Base-by-base conservation (phyloP, 2,797 vertebrate genomes). In the Odontamblyopus lacepedii region DNA sequence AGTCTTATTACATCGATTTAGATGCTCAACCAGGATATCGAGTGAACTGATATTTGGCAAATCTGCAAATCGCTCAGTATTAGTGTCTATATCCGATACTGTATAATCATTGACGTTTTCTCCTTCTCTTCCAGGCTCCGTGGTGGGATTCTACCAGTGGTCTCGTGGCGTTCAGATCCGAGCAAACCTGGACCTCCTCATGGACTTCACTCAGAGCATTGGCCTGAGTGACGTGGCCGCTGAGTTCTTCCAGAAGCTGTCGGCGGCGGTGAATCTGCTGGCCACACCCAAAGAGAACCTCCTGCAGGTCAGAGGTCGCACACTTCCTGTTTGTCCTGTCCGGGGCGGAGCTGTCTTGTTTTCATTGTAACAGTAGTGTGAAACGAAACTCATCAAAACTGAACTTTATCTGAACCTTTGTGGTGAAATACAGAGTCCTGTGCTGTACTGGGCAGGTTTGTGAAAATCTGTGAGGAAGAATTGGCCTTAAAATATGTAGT, bases 261-360 rank as follows among this genome's bases (percentile, higher is more conserved):
- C 94, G 0, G 90, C 92, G 7, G 94, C 94, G 4, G 93, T 94
- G 77, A 95, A 95, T 78, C 89, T 95, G 70, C 91, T 95, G 79
- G 94, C 94, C 56, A 95, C 94, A 1, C 94, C 94, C 72, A 95
- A 92, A 82, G 92, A 95, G 82, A 94, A 89, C 2, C 92, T 95
- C 2, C 83, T 94, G 63, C 94, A 95, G 94, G 94, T 95, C 86
- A 87, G 89, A 59, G 62, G 59, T 60, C 67, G 71, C 35, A 78
- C 74, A 66, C 55, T 85, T 88, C 82, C 81, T 87, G 84, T 87
- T 83, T 83, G 78, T 82, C 74, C 77, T 41, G 35, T 50, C 1
- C 0, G 12, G 15, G 30, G 8, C 35, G 73, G 73, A 5, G 56
- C 12, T 2, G 60, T 62, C 32, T 63, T 29, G 67, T 70, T 83